Conservation (phyloP, 1,140 invertebrate species). For the Parasteatoda tepidariorum region DNA sequence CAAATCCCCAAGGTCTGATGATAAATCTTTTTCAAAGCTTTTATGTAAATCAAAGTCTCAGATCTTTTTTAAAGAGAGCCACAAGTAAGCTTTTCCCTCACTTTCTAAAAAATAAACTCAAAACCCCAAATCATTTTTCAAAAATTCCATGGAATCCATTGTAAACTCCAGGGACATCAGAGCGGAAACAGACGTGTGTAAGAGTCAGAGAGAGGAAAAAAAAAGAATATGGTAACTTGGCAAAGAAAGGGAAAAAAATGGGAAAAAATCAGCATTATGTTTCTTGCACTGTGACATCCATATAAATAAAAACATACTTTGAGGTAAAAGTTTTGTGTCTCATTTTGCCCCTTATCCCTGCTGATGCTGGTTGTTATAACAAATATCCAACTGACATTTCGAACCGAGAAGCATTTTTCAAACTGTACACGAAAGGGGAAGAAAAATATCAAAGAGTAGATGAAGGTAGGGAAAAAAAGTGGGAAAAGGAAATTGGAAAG, state of each 20-base stretch:
- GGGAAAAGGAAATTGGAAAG: neutral
- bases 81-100: neutral
- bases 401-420: slow-evolving; percentile 46
- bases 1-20: neutral
- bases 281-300: slow-evolving; percentile 21
- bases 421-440: slow-evolving; percentile 30
- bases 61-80: neutral
- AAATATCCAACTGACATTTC: slow-evolving; percentile 47
- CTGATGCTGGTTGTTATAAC: slow-evolving; percentile 20
- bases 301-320: slow-evolving; percentile 49
- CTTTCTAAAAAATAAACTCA: neutral
- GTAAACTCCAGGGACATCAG: neutral
- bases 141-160: neutral
- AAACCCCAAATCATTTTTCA: neutral
- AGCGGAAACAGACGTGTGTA: neutral
- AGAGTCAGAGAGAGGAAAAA: neutral
- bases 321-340: slow-evolving; percentile 27
- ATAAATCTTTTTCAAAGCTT: neutral
- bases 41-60: neutral
- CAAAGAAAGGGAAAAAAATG: neutral
- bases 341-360: neutral
- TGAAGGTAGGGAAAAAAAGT: neutral
- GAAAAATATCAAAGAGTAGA: slow-evolving; percentile 1
- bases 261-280: neutral
- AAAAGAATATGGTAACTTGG: neutral